phyloP scores from a whole-genome alignment of 1,140 invertebrate genomes.

The Drosophila kepulauana region DNA sequence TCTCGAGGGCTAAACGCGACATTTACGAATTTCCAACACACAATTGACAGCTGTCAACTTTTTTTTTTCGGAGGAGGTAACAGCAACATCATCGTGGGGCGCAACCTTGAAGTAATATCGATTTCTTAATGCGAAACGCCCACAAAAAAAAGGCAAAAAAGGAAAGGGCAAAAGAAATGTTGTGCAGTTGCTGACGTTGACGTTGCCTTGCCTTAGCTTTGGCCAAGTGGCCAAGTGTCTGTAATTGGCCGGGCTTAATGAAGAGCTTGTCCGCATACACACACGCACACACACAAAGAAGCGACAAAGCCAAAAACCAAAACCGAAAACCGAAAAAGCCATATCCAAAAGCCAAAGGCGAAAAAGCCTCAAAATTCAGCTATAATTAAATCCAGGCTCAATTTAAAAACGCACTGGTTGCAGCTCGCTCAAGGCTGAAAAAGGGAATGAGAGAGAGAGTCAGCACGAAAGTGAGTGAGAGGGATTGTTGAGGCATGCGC shows the following conservation, averaged over 20 bases:
- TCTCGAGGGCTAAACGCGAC: background rate
- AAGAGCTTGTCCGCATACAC: conserved; percentile 6
- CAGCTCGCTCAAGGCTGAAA: background rate
- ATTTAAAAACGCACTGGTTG: conserved; percentile 34
- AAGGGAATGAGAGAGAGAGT: background rate
- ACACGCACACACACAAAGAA: background rate
- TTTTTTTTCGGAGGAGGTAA: conserved; percentile 8
- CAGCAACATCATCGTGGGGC: conserved; percentile 12
- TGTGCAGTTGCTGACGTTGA: conserved; percentile 34
- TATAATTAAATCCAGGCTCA: conserved; percentile 41
- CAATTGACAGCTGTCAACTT: conserved; percentile 38
- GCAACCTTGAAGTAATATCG: conserved; percentile 73
- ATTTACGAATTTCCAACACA: background rate
- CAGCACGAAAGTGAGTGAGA: background rate
- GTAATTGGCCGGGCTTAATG: conserved; percentile 64
- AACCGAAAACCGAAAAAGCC: conserved; percentile 3
- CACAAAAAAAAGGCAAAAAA: conserved; percentile 1
- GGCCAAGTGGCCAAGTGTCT: conserved; percentile 28
- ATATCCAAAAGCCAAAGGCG: background rate
- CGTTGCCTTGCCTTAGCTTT: background rate
- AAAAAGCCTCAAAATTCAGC: conserved; percentile 29
- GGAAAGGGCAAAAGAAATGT: too few species aligned
- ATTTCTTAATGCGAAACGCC: conserved; percentile 41
- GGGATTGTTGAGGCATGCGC: conserved; percentile 32
- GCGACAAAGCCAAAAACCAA: background rate